phyloP scores from a whole-genome alignment of 2,888 invertebrate genomes.

The Acrocyrtus sp. region DNA sequence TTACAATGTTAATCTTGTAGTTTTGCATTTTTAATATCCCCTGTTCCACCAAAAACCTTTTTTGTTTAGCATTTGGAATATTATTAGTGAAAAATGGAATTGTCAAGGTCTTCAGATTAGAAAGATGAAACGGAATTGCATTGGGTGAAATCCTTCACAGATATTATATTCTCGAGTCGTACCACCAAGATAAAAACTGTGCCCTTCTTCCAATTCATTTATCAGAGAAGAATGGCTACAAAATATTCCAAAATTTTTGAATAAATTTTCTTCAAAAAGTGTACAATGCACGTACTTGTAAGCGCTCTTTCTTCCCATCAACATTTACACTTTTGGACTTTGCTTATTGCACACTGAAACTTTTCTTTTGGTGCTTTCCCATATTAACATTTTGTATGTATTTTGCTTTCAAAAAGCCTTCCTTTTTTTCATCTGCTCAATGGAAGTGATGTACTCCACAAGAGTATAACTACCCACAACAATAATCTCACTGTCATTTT shows the following conservation, averaged over 20 bases:
- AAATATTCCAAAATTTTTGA: slow-evolving; percentile 10
- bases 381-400: neutral
- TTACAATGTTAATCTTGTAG: no score
- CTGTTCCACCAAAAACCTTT: neutral
- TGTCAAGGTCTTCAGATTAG: neutral
- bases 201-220: slow-evolving; percentile 37
- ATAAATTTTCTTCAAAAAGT: neutral
- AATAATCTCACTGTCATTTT: slow-evolving; percentile 35
- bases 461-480: slow-evolving; percentile 8
- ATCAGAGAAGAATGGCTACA: slow-evolving; percentile 19
- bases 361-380: neutral
- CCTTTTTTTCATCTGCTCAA: neutral
- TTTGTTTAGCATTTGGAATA: neutral
- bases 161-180: no score
- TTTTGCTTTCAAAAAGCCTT: neutral
- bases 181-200: no score
- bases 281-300: neutral
- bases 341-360: neutral
- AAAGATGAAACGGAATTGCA: neutral
- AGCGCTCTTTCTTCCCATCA: no score
- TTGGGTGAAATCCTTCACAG: no score
- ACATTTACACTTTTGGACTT: no score
- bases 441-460: neutral
- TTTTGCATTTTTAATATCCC: neutral
- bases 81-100: neutral